These are phyloP conservation scores for Labroides dimidiatus DNA, from an alignment of 2,797 vertebrate species.

Conservation along the genomic window DNA sequence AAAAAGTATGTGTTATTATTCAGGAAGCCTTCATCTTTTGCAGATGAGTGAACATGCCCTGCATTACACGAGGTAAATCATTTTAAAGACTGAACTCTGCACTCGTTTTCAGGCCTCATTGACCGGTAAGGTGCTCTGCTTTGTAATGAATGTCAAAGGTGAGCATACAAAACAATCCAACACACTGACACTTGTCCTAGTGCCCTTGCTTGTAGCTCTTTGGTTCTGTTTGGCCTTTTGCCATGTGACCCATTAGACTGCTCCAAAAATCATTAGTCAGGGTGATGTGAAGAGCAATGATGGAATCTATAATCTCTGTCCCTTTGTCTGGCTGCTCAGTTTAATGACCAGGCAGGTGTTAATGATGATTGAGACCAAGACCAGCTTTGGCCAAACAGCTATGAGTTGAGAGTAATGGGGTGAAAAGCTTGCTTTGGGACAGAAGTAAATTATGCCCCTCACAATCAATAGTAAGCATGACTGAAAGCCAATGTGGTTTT, in stretches of 20 bases:
- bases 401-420: conserved; percentile 75
- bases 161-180: conserved; percentile 38
- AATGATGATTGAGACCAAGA: conserved; percentile 80
- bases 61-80: conserved; percentile 1
- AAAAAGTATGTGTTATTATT: not conserved
- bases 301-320: conserved; percentile 68
- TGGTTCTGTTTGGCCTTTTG: conserved; percentile 46
- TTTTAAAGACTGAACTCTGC: conserved; percentile 27
- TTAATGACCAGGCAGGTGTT: conserved; percentile 77
- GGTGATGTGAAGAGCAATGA: conserved; percentile 53
- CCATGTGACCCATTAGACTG: conserved; percentile 56
- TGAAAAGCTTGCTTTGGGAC: conserved; percentile 81
- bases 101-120: conserved; percentile 42
- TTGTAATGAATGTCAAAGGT: conserved; percentile 44
- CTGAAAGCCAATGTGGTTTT: conserved; percentile 73
- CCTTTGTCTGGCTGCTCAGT: conserved; percentile 70
- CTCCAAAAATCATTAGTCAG: conserved; percentile 63
- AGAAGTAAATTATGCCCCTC: conserved; percentile 77
- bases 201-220: conserved; percentile 24
- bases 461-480: conserved; percentile 79
- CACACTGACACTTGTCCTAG: conserved; percentile 40
- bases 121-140: conserved; percentile 16
- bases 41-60: conserved; percentile 20
- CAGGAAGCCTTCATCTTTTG: not conserved
- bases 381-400: conserved; percentile 63